Evolutionary conservation across 2,113 vertebrate genomes (phyloP).

Genomic region (Haemorhous mexicanus): DNA sequence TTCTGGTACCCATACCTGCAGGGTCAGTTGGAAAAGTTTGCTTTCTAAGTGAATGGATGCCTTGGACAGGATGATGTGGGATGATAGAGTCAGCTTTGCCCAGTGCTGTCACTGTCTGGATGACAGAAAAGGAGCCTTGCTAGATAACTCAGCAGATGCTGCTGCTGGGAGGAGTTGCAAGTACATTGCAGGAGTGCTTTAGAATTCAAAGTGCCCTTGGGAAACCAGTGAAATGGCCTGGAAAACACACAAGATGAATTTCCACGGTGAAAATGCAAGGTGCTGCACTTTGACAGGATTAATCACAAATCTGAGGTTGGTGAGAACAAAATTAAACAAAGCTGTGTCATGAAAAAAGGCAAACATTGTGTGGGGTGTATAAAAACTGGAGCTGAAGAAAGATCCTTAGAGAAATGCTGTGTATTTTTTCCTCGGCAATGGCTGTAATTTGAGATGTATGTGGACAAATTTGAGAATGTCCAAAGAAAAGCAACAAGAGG

Average conservation of each 20-base stretch:
- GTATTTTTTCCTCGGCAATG: not conserved
- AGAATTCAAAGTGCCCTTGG: conserved; percentile 15
- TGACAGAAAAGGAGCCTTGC: not conserved
- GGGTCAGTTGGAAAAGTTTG: not conserved
- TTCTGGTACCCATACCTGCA: not conserved
- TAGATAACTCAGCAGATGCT: not conserved
- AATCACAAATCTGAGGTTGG: not conserved
- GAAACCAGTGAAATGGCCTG: conserved; percentile 30
- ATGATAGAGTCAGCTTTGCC: not conserved
- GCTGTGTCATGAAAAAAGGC: not conserved
- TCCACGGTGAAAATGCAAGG: not conserved
- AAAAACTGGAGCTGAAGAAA: not conserved
- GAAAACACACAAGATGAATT: conserved; percentile 21
- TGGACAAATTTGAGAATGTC: conserved; percentile 2
- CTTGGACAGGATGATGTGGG: not conserved
- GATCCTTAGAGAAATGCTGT: not conserved
- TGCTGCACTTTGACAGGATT: conserved; percentile 23
- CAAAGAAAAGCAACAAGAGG: conserved; percentile 22
- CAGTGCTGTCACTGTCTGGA: not conserved
- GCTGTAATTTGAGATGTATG: not conserved
- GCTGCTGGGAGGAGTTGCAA: not conserved
- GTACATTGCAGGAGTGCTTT: not conserved
- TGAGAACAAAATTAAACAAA: not conserved
- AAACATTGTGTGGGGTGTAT: not conserved
- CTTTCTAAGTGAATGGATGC: not conserved